Evolutionary conservation across 2,113 vertebrate genomes (phyloP).

Genomic region (Tychaedon coryphoeus): DNA sequence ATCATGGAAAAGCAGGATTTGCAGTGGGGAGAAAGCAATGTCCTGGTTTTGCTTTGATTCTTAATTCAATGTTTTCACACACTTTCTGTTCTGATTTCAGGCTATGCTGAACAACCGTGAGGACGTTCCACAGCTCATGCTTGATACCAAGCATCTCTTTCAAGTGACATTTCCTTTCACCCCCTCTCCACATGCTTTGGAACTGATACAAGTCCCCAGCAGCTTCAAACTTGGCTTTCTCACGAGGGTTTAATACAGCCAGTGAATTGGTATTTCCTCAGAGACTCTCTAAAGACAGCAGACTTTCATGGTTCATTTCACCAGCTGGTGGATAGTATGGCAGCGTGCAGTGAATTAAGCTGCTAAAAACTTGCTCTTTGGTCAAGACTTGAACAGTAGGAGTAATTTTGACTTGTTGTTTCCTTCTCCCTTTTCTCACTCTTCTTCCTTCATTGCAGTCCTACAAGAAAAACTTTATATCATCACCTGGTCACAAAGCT

Average conservation of each 20-base stretch:
- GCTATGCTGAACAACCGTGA: conserved; percentile 83
- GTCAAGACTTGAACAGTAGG: not conserved
- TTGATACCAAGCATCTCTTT: conserved; percentile 88
- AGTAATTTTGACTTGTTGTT: not conserved
- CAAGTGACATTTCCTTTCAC: conserved; percentile 94
- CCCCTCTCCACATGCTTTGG: conserved; percentile 86
- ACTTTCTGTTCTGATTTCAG: conserved; percentile 73
- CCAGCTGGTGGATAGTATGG: not conserved
- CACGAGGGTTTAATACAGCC: conserved; percentile 77
- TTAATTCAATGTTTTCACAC: not conserved
- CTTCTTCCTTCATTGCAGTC: not conserved
- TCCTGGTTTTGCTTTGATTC: not conserved
- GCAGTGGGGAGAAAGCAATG: not conserved
- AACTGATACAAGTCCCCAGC: conserved; percentile 88
- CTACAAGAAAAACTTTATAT: not conserved
- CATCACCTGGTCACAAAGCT: not conserved
- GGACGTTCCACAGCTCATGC: conserved; percentile 84
- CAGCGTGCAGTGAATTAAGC: not conserved
- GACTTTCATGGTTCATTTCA: not conserved
- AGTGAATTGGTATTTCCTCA: not conserved
- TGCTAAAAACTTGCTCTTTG: not conserved
- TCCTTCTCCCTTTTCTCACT: not conserved
- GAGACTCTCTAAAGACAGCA: not conserved
- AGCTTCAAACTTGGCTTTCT: conserved; percentile 91
- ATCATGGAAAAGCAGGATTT: not conserved